These are phyloP conservation scores for Paragorgia papillata DNA, from an alignment of 92 coral and sea anemone species.

Conservation along the genomic window DNA sequence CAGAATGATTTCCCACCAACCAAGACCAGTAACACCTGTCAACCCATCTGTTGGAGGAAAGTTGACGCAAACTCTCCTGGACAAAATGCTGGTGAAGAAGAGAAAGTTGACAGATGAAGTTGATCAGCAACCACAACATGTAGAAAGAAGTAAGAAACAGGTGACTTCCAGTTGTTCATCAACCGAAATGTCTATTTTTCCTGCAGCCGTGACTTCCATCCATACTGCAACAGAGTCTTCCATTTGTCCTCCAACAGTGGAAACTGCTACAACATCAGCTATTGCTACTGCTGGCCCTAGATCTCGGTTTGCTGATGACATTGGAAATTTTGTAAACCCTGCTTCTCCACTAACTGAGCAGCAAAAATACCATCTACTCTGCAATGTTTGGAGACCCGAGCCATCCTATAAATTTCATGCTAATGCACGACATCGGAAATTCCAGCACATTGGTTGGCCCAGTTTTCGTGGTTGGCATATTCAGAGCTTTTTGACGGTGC, in stretches of 20 bases:
- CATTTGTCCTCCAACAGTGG: not conserved
- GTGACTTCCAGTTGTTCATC: not conserved
- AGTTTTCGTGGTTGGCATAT: constrained; percentile 35
- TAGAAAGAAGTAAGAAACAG: not conserved
- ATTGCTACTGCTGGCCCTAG: not conserved
- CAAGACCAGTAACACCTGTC: not conserved
- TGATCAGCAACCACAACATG: not conserved
- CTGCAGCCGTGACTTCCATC: not conserved
- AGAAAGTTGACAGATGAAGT: not conserved
- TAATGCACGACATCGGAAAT: not conserved
- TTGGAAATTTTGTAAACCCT: constrained; percentile 24
- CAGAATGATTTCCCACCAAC: constrained; percentile 14
- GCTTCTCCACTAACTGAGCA: constrained; percentile 23
- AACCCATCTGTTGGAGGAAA: not conserved
- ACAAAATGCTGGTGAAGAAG: not conserved
- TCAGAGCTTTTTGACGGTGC: constrained; percentile 33
- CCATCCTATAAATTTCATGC: constrained; percentile 6
- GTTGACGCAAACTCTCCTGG: not conserved
- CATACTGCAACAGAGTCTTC: not conserved
- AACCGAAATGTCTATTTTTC: not conserved
- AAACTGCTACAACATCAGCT: constrained; percentile 1
- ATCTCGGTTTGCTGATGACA: constrained; percentile 18
- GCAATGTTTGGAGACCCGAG: constrained; percentile 37
- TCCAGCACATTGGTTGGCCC: constrained; percentile 34
- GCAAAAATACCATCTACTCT: constrained; percentile 33